phyloP scores from a whole-genome alignment of 2,888 invertebrate genomes.

The Rhingia rostrata region DNA sequence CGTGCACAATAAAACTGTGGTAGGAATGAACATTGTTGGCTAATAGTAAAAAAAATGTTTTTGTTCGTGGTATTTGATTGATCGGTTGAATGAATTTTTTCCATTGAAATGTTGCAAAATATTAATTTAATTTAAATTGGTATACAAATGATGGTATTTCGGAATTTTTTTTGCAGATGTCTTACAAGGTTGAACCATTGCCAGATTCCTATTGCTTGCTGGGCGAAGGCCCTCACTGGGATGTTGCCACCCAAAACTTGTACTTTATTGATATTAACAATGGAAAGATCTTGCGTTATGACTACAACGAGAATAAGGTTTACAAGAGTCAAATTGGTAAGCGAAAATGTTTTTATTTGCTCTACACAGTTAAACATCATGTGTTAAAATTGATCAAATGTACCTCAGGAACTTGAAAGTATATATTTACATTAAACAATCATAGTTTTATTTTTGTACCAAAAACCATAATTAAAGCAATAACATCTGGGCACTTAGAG shows the following conservation, averaged over 20 bases:
- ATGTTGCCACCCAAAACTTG: conserved; percentile 85
- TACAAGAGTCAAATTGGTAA: conserved; percentile 83
- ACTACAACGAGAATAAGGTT: conserved; percentile 83
- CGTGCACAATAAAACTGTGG: conserved; percentile 72
- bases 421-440: too few species aligned
- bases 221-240: conserved; percentile 91
- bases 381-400: too few species aligned
- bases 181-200: conserved; percentile 81
- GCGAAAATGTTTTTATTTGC: not conserved
- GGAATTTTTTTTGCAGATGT: conserved; percentile 78
- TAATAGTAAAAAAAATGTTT: conserved; percentile 4
- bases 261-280: conserved; percentile 87
- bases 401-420: too few species aligned
- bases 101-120: conserved; percentile 16
- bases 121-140: not conserved
- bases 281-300: conserved; percentile 80
- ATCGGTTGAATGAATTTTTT: conserved; percentile 37
- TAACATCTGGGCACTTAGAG: too few species aligned
- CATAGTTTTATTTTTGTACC: too few species aligned
- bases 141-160: conserved; percentile 10
- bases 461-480: too few species aligned
- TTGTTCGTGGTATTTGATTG: conserved; percentile 28
- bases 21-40: conserved; percentile 32
- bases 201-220: conserved; percentile 82
- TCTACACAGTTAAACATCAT: not conserved